phyloP scores from a whole-genome alignment of 2,888 invertebrate genomes.

The Ormyrus rosae region DNA sequence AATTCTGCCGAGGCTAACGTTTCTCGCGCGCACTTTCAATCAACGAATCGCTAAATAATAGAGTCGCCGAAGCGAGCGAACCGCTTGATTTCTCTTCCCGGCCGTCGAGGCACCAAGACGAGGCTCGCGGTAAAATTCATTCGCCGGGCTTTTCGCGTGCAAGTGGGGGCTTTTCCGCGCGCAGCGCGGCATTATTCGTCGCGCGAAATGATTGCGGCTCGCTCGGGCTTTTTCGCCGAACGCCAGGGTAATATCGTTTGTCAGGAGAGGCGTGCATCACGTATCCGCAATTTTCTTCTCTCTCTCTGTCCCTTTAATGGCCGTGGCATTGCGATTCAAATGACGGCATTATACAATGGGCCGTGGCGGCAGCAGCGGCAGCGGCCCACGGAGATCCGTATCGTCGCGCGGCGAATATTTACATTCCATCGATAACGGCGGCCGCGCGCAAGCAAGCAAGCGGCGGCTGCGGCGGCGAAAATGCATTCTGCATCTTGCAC shows the following conservation, averaged over 20 bases:
- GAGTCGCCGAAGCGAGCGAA: no score
- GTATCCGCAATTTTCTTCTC: conserved; percentile 49
- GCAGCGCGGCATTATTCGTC: no score
- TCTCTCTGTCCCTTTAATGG: conserved; percentile 46
- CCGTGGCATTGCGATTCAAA: conserved; percentile 44
- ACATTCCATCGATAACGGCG: conserved; percentile 29
- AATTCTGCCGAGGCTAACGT: no score
- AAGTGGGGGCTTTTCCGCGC: no score
- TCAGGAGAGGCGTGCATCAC: conserved; percentile 47
- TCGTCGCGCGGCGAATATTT: conserved; percentile 33
- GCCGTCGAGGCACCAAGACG: no score
- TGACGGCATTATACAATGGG: conserved; percentile 30
- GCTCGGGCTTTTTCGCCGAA: no score
- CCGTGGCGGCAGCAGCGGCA: not conserved
- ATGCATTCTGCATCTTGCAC: conserved; percentile 11
- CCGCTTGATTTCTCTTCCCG: no score
- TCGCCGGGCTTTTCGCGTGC: no score
- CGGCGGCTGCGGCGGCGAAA: not conserved
- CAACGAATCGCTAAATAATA: no score
- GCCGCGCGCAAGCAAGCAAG: not conserved
- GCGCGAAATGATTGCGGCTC: no score
- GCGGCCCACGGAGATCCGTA: conserved; percentile 13
- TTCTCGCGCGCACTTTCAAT: no score
- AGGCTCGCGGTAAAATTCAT: no score
- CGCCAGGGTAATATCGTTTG: conserved; percentile 34